Percentiles rank a stretch among this genome's conserved stretches.
These are phyloP conservation scores for Hippopotamyrus pictus DNA, from an alignment of 2,797 vertebrate genomes.

Conservation along the genomic window DNA sequence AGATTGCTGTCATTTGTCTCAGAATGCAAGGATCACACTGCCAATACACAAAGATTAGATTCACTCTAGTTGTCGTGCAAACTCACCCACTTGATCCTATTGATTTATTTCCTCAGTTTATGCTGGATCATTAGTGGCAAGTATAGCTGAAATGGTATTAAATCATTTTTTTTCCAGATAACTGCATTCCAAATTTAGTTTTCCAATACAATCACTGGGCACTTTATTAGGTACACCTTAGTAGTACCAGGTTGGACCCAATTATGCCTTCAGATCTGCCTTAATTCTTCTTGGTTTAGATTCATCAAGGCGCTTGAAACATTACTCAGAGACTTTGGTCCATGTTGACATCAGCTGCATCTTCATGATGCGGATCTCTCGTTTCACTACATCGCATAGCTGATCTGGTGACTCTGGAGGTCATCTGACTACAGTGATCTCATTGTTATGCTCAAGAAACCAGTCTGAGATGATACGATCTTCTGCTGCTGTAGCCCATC, in stretches of 20 bases:
- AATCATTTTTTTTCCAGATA: not conserved
- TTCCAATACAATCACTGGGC: not conserved
- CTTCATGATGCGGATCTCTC: not conserved
- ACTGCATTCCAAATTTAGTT: not conserved
- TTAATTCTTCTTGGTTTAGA: not conserved
- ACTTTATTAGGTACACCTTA: not conserved
- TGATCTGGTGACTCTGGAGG: not conserved
- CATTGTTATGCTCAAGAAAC: not conserved
- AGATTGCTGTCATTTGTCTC: conserved; percentile 32
- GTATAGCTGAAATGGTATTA: not conserved
- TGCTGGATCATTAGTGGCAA: not conserved
- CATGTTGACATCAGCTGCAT: not conserved
- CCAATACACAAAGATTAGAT: not conserved
- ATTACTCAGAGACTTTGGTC: not conserved
- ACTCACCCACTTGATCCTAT: not conserved
- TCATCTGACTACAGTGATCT: not conserved
- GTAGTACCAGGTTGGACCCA: not conserved
- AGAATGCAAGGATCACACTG: conserved; percentile 18
- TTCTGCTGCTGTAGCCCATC: no score
- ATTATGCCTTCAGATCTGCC: conserved; percentile 6
- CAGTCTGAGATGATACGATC: not conserved
- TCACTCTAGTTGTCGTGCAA: not conserved
- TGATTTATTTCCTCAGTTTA: not conserved
- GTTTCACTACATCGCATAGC: not conserved
- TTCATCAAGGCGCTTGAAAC: not conserved